phyloP scores from a whole-genome alignment of 1,140 invertebrate genomes.

The Aphelinus certus region DNA sequence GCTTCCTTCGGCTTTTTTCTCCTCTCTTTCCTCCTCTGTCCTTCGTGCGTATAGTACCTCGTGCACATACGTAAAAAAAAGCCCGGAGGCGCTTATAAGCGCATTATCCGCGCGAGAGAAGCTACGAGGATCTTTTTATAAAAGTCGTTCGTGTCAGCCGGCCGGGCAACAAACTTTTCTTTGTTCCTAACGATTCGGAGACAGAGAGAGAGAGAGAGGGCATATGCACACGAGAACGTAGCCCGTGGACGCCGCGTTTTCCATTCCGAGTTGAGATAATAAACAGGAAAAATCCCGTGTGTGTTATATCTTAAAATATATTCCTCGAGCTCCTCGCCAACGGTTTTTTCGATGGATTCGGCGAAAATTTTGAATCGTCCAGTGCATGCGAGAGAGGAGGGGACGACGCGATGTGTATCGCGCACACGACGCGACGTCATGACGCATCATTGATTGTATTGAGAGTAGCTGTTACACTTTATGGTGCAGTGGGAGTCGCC shows the following conservation, averaged over 20 bases:
- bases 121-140: constrained; percentile 9
- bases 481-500: constrained; percentile 2
- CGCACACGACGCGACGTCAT: constrained; percentile 12
- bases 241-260: no score
- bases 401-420: not conserved
- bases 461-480: constrained; percentile 18
- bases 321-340: no score
- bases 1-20: no score
- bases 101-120: not conserved
- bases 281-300: no score
- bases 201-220: no score
- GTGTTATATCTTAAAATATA: no score
- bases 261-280: no score
- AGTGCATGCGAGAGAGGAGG: not conserved
- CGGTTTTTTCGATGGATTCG: not conserved
- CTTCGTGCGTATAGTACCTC: no score
- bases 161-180: not conserved
- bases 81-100: no score
- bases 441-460: constrained; percentile 37
- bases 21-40: no score
- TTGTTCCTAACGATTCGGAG: not conserved
- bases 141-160: not conserved
- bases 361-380: constrained; percentile 9
- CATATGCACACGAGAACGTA: no score
- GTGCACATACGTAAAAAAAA: no score